Base-by-base conservation (phyloP, 37 sponge, comb jelly and placozoan species). In the Bolinopsis microptera region DNA sequence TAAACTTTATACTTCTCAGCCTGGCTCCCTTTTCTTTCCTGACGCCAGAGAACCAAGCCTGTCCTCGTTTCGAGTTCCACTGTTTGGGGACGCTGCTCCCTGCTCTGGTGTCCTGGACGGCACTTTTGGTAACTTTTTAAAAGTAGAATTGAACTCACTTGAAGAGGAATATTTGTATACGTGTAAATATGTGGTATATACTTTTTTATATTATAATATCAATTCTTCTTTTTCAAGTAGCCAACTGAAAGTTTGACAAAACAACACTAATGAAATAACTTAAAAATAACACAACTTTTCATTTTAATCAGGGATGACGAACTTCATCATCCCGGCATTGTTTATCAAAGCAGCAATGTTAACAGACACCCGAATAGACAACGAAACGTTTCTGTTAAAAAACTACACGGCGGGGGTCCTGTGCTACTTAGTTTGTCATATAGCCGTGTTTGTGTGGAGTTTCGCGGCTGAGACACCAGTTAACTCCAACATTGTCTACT, bases 321-420 rank as follows among this genome's bases (percentile, higher is more conserved):
- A 86, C 30, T 86, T 86, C 90, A 28, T 86, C 61, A 22, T 86
- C 27, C 90, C 90, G 24, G 32, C 90, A 28, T 16, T 86, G 1
- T 26, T 86, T 3, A 86, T 86, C n/a, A 86, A 86, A 34, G 35
- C 90, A 33, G 41, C 90, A 13, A 41, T 41, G 21, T n/a, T 33
- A 25, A 86, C 26, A 23, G 90, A 86, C 61, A 41, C 23, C n/a
- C 28, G 80, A 32, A 26, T 38, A 39, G 5, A 3, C 24, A 24
- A 24, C 3, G 24, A 41, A 30, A 86, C 28, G 25, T 24, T 86
- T 48, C n/a, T 39, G 18, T 1, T 40, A 1, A 86, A 26, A 38
- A 86, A 39, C 30, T 86, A 86, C 61, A 86, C 90, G 3, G 90
- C 36, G n/a, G 90, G 48, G 18, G 90, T 86, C 1, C 28, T 86